Base-by-base conservation (phyloP, 2,797 vertebrate genomes). In the Lophotriccus pileatus region DNA sequence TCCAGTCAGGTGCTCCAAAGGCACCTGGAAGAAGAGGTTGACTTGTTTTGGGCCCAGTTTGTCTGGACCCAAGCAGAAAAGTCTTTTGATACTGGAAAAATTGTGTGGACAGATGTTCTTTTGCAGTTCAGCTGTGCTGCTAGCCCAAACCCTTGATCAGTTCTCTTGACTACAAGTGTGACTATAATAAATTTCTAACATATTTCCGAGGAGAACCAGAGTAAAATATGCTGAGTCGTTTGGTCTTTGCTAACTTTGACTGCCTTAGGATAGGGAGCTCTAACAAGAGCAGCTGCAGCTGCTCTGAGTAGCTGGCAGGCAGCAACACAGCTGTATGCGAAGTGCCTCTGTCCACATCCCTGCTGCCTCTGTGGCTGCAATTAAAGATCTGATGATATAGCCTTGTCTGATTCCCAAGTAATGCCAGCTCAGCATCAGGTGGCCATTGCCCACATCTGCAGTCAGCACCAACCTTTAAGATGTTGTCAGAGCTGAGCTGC, bases 191-290 rank as follows among this genome's bases (percentile, higher is more conserved):
- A 70, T 93, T 95, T 67, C 41, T 72, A 64, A 64, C 3, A 1
- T 44, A 55, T 74, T 92, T 93, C 53, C 30, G 77, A 67, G 62
- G 76, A 80, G 62, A 73, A 86, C 37, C n/a, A 34, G 53, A 60
- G 73, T 81, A 24, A 92, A 94, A 92, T 75, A 41, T 22, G 83
- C 93, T 72, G 87, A 94, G 37, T 81, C 0, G 69, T 63, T 81
- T 72, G 50, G 79, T 94, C 69, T 91, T 91, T 73, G 91, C 91
- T 96, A 88, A 91, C 91, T 96, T 94, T 85, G 93, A 87, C 96
- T 89, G 89, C 83, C 47, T 72, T 81, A 62, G 66, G 79, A 37
- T 72, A 30, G 87, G 72, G 76, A 88, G 64, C 58, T 91, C 60
- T 89, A 70, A 77, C 22, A 50, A 73, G 75, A 93, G 91, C 93